Conservation (phyloP, 1,140 invertebrate genomes). For the Tribolium castaneum region DNA sequence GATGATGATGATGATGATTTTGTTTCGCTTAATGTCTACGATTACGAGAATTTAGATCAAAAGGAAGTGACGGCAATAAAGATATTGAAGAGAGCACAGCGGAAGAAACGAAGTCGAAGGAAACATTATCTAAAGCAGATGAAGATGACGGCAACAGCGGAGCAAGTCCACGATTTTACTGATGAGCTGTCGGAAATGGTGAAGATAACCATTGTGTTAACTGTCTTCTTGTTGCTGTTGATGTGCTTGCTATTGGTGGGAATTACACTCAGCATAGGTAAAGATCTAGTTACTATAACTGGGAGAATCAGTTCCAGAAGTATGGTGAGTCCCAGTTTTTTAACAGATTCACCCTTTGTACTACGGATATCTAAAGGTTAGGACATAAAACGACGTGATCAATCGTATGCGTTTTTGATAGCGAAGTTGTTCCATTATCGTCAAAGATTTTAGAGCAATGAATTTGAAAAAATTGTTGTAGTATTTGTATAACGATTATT, state of each 20-base stretch:
- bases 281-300: constrained; percentile 56
- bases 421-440: too few species aligned
- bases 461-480: too few species aligned
- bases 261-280: constrained; percentile 88
- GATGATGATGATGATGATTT: constrained; percentile 68
- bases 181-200: constrained; percentile 84
- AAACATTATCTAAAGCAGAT: constrained; percentile 17
- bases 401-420: too few species aligned
- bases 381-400: too few species aligned
- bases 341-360: too few species aligned
- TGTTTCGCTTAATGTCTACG: constrained; percentile 66
- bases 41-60: constrained; percentile 64
- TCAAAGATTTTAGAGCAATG: too few species aligned
- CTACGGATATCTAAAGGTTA: too few species aligned
- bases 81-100: constrained; percentile 57
- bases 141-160: neutral
- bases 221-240: constrained; percentile 84
- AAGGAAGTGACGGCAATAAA: constrained; percentile 60
- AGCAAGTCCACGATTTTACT: constrained; percentile 54
- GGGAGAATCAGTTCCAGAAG: too few species aligned
- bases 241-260: constrained; percentile 90
- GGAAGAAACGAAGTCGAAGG: constrained; percentile 51
- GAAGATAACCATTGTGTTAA: constrained; percentile 88
- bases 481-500: too few species aligned
- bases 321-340: too few species aligned